Percentiles rank a stretch among this genome's conserved stretches.
Evolutionary conservation across 2,113 vertebrate genomes (phyloP).

Genomic region (Phrynocephalus versicolor): DNA sequence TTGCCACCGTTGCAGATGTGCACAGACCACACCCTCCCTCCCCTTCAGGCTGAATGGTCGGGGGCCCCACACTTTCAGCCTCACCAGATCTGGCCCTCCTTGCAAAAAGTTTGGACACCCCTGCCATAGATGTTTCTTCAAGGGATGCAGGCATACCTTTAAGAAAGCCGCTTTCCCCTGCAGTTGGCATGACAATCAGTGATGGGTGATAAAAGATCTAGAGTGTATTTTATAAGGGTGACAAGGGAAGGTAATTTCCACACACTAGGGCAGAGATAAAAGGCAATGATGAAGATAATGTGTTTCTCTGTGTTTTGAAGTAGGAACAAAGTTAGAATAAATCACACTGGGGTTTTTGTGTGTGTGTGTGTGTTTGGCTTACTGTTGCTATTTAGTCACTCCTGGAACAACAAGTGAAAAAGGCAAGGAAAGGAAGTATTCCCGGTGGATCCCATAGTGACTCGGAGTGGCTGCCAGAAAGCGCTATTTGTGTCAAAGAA

Average conservation of each 20-base stretch:
- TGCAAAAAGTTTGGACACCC: no score
- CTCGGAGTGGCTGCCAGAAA: neutral
- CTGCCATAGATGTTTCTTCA: neutral
- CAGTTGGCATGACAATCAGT: slow-evolving; percentile 14
- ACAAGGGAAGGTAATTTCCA: slow-evolving; percentile 33
- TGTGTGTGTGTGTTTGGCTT: slow-evolving; percentile 24
- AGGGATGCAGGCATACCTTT: neutral
- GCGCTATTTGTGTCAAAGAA: neutral
- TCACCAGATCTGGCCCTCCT: no score
- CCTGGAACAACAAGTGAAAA: neutral
- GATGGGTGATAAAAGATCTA: slow-evolving; percentile 43
- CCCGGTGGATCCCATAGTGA: neutral
- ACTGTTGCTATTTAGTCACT: neutral
- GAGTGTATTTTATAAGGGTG: slow-evolving; percentile 46
- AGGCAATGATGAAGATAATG: slow-evolving; percentile 30
- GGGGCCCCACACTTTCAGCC: no score
- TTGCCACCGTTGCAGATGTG: no score
- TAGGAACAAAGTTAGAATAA: neutral
- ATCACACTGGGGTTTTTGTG: slow-evolving; percentile 12
- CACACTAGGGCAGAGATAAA: slow-evolving; percentile 34
- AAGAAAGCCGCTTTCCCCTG: slow-evolving; percentile 18
- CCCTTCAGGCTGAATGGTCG: no score
- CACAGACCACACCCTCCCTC: no score
- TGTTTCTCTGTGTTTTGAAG: slow-evolving; percentile 4
- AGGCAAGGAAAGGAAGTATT: neutral